Base-by-base conservation (phyloP, 2,113 vertebrate species). In the Strix aluco region DNA sequence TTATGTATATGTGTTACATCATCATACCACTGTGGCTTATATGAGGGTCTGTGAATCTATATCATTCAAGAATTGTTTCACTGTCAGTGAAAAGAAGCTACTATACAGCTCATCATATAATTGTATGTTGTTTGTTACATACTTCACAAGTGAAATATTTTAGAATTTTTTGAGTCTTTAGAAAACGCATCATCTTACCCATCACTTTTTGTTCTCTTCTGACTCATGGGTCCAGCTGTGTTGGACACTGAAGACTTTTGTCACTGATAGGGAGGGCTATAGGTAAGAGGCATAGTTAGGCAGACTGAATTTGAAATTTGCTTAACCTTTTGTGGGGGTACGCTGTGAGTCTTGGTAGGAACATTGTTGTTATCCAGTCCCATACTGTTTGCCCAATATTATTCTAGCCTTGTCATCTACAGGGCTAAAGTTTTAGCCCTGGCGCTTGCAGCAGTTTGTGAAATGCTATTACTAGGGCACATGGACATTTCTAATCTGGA, bases 1-100 rank as follows among this genome's bases (percentile, higher is more conserved):
- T 3, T 62, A 30, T 0, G 0, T 40, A 23, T 36, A 27, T 29
- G 12, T 18, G 44, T 44, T 36, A 40, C 25, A 21, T 13, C 1
- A 1, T 54, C 70, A 42, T 74, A 58, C 29, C 17, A 13, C 25
- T 51, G 29, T 9, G 55, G 13, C 22, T 85, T 19, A 5, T 38
- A 4, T 8, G 46, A 30, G 22, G 16, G 3, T 25, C 11, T 15
- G 23, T 34, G 67, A 38, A 32, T 18, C 23, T 47, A 4, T 51
- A 18, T 15, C 5, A 4, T 21, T 65, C 16, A 80, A 80, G 54
- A 72, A 14, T 25, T 59, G 11, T 65, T 91, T n/a, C 34, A 14
- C 49, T 67, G 26, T 8, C n/a, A n/a, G 38, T 38, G 54, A 57
- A 63, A 92, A 42, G 12, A 55, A 30, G 46, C 5, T 47, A 23